Conservation (phyloP, 1,140 invertebrate species). For the Microvelia longipes region DNA sequence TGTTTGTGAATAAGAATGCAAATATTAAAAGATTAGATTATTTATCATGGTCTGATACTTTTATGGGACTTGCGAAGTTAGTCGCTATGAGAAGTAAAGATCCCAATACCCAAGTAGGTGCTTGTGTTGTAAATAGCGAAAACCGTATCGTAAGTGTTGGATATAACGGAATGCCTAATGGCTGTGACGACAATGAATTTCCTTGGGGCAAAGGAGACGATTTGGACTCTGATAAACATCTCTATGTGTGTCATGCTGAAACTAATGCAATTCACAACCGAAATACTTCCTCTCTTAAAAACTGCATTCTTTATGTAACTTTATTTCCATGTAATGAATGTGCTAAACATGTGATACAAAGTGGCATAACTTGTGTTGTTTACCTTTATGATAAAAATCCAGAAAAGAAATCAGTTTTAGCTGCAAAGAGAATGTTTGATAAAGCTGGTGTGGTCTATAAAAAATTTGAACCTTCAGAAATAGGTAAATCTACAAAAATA, state of each 20-base stretch:
- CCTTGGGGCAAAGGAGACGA: conserved; percentile 54
- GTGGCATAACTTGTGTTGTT: conserved; percentile 65
- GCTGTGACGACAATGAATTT: conserved; percentile 74
- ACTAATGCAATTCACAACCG: conserved; percentile 92
- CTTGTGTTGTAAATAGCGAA: conserved; percentile 74
- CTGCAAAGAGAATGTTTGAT: conserved; percentile 66
- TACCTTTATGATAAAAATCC: conserved; percentile 42
- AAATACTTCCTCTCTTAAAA: conserved; percentile 55
- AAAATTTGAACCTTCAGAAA: conserved; percentile 25
- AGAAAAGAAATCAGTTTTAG: conserved; percentile 46
- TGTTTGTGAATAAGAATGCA: no score
- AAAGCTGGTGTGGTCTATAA: conserved; percentile 49
- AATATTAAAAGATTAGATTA: conserved; percentile 37
- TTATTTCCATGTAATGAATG: conserved; percentile 94
- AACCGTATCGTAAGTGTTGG: conserved; percentile 86
- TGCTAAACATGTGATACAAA: conserved; percentile 91
- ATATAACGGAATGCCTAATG: conserved; percentile 89
- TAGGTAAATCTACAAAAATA: not conserved
- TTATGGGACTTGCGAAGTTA: conserved; percentile 76
- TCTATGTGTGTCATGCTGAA: conserved; percentile 94
- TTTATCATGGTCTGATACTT: conserved; percentile 77
- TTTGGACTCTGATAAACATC: conserved; percentile 55
- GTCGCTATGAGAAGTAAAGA: conserved; percentile 85
- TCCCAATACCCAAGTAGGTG: conserved; percentile 80
- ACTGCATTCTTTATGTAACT: conserved; percentile 70